Evolutionary conservation across 2,797 vertebrate genomes (phyloP).

Genomic region (Morelia viridis): DNA sequence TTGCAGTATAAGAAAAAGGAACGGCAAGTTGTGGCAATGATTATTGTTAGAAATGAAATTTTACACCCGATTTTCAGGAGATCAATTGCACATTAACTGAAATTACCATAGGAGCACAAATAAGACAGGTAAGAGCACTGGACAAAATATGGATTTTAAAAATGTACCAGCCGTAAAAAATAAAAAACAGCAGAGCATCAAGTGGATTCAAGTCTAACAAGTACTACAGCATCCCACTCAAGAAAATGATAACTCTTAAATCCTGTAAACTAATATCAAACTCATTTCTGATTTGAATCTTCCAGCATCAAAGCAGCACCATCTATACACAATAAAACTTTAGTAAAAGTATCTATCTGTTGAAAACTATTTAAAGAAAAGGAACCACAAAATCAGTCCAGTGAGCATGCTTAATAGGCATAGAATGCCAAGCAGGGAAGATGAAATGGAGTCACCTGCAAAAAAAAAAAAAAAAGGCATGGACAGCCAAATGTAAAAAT

Average conservation of each 20-base stretch:
- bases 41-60: not conserved
- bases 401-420: not conserved
- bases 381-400: not conserved
- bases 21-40: not conserved
- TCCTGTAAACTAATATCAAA: not conserved
- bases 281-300: not conserved
- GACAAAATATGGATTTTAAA: not conserved
- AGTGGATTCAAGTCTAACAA: not conserved
- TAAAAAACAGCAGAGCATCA: not conserved
- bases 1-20: not conserved
- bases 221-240: not conserved
- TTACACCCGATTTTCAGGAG: not conserved
- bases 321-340: not conserved
- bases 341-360: not conserved
- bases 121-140: not conserved
- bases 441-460: not conserved
- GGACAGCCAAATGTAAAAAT: not conserved
- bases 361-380: not conserved
- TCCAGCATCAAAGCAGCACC: not conserved
- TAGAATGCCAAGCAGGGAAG: not conserved
- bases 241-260: conserved; percentile 21
- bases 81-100: not conserved
- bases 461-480: not conserved
- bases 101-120: not conserved
- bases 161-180: not conserved